A percentile compares a stretch with the other conserved stretches of the same genome.
Evolutionary conservation across 2,888 invertebrate species (phyloP).

Genomic region (Halictus quadricinctus): DNA sequence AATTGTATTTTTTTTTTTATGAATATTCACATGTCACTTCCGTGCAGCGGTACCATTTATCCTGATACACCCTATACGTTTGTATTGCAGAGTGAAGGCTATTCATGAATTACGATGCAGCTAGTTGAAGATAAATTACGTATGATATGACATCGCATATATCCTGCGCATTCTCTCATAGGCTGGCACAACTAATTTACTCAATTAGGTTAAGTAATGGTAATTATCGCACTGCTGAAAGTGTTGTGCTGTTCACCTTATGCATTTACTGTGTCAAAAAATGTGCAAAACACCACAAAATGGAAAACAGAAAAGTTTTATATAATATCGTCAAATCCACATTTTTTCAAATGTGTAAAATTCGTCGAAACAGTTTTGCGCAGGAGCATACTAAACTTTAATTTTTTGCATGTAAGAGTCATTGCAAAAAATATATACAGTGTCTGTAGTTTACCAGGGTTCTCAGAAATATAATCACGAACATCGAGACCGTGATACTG

Average conservation of each 20-base stretch:
- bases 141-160: neutral
- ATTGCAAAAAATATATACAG: too few species aligned
- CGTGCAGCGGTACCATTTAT: neutral
- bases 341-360: too few species aligned
- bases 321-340: too few species aligned
- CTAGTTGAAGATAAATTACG: slow-evolving; percentile 26
- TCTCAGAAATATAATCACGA: too few species aligned
- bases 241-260: neutral
- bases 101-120: slow-evolving; percentile 19
- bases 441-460: too few species aligned
- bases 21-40: neutral
- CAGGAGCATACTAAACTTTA: too few species aligned
- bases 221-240: neutral
- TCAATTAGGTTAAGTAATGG: neutral
- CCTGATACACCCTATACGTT: neutral
- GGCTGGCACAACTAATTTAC: neutral
- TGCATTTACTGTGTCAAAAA: neutral
- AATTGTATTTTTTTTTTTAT: neutral
- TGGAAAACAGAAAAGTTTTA: too few species aligned
- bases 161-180: neutral
- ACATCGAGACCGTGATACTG: too few species aligned
- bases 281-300: neutral
- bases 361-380: too few species aligned
- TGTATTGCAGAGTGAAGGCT: neutral
- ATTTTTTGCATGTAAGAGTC: too few species aligned